Conservation (phyloP, 1,140 invertebrate genomes). For the Caenorhabditis latens region DNA sequence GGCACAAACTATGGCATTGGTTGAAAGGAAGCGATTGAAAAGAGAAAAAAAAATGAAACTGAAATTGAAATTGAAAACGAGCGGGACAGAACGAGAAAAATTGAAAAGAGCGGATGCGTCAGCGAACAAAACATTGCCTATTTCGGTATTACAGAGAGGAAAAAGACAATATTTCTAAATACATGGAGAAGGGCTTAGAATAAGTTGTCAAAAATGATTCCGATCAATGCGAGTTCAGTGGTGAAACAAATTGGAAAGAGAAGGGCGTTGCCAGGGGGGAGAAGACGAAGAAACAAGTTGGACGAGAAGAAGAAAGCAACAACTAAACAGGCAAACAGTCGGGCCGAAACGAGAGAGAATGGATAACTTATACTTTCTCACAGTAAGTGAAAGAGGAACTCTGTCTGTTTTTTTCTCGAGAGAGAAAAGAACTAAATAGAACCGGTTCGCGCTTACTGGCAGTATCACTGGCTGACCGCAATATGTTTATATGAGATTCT, state of each 20-base stretch:
- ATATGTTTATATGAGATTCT: not conserved
- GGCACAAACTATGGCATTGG: no score
- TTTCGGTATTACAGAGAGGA: not conserved
- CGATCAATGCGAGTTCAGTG: slow-evolving; percentile 26
- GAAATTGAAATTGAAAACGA: slow-evolving; percentile 28
- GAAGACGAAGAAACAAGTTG: slow-evolving; percentile 23
- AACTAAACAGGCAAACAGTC: slow-evolving; percentile 53
- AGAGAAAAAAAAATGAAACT: not conserved
- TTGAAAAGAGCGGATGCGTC: slow-evolving; percentile 9
- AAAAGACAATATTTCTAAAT: slow-evolving; percentile 1
- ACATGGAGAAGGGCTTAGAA: not conserved
- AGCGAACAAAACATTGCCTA: slow-evolving; percentile 24
- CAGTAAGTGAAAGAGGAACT: slow-evolving; percentile 34
- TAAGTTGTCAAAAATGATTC: slow-evolving; percentile 27
- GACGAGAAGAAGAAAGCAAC: slow-evolving; percentile 28
- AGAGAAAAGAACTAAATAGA: slow-evolving; percentile 6
- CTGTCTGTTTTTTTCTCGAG: not conserved
- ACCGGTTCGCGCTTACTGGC: slow-evolving; percentile 16
- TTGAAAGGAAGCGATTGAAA: not conserved
- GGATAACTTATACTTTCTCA: slow-evolving; percentile 52
- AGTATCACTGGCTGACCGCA: slow-evolving; percentile 12
- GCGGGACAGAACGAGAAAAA: not conserved
- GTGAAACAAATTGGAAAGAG: not conserved
- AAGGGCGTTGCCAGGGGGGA: slow-evolving; percentile 1
- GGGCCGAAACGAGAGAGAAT: slow-evolving; percentile 12